Base-by-base conservation (phyloP, 1,140 invertebrate genomes). In the Drosophila obscura region DNA sequence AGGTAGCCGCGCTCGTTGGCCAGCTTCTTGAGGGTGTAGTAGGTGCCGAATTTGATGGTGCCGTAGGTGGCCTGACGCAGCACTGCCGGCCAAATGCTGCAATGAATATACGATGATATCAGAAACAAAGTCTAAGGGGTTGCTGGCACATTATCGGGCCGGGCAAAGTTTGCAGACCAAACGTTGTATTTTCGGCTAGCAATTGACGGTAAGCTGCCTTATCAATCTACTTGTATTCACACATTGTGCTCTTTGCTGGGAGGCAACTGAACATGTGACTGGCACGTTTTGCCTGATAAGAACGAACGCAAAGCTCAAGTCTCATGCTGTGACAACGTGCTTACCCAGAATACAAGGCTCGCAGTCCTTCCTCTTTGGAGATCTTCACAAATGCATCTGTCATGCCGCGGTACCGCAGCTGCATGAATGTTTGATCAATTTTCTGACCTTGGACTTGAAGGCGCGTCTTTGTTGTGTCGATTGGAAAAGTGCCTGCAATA, bases 21-120 rank as follows among this genome's bases (percentile, higher is more conserved):
- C 66, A 94, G 91, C 85, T 94, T 93, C 92, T 99, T 98, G 49
- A 98, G 91, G 0, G 97, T 96, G 91, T 99, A 98, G 92, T 99
- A 99, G 19, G 97, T 96, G 60, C 98, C 98, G 92, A 99, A 98
- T 92, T 99, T 99, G 72, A 99, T 97, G 22, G 97, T 98, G 75
- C 98, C 98, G 93, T 99, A 99, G 45, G 97, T 97, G 15, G 97
- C 96, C 93, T 99, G 98, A 24, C 97, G 93, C 46, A 99, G 92
- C 55, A 98, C 94, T 48, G 97, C 98, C 59, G 97, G 97, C 93
- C 95, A 96, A 88, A 99, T 97, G 69, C 97, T 98, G 92, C 48
- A 77, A 59, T 31, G 4, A n/a, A 57, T 44, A 26, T 9, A 5
- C 24, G 16, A 24, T n/a, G 24, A 19, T 62, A 55, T 28, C 61